Evolutionary conservation across 2,797 vertebrate genomes (phyloP), one percentile per base, ranked within the genome.

Genomic region (Zalophus californianus): DNA sequence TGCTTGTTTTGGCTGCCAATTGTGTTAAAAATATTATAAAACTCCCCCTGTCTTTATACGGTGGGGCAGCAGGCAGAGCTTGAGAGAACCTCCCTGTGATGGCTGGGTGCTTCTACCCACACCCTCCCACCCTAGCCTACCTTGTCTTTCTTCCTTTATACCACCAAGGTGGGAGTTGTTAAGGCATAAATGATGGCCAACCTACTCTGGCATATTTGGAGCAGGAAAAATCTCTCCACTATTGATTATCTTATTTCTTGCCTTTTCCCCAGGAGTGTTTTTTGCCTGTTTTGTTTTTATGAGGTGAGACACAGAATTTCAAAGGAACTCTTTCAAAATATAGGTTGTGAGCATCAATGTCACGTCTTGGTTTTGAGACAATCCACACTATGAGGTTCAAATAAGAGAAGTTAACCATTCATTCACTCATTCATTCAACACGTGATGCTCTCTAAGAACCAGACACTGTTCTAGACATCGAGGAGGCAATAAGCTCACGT

Each of bases 261-360:
- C 7, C 18, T 50, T 84, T 64, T 75, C 10, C 27, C 7, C 35
- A 32, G 20, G 11, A 44, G 27, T 41, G 9, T n/a, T 29, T 11
- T 58, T 79, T 13, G 29, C 44, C 54, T 48, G 82, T 13, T 48
- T 25, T 35, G 56, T 89, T 86, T 32, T 52, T 32, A 52, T 38
- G 32, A 75, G 64, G 5, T 62, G 77, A 77, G 12, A 41, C 8
- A n/a, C n/a, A 66, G 23, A 91, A 79, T 73, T 86, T 29, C 52
- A 95, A 92, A 88, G 16, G 48, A 60, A 88, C 7, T 82, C 38
- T 78, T 88, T 94, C 27, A 84, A 90, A 94, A 72, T 41, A 48
- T n/a, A 12, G 11, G 14, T 72, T 68, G 9, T 79, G 20, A 54
- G 3, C 41, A 50, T 70, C 44, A 75, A 80, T 92, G 56, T 72